phyloP scores from a whole-genome alignment of 2,888 invertebrate genomes.

The Polyommatus iphigenia region DNA sequence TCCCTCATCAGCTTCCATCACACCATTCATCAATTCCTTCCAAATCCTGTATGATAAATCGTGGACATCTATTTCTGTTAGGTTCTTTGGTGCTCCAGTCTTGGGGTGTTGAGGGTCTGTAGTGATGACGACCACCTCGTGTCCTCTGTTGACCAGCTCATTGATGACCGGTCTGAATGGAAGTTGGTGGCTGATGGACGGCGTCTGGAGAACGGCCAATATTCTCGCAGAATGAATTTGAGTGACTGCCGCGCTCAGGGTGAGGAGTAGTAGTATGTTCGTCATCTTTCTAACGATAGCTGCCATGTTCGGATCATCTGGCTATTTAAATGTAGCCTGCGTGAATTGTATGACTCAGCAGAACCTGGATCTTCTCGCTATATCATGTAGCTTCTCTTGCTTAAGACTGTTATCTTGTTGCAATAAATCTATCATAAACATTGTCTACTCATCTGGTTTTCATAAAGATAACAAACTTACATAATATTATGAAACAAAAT shows the following conservation, averaged over 20 bases:
- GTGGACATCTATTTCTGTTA: constrained; percentile 51
- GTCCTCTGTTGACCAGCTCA: constrained; percentile 49
- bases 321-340: no score
- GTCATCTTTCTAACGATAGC: background rate
- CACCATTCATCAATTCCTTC: constrained; percentile 36
- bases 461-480: no score
- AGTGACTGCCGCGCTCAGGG: background rate
- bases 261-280: background rate
- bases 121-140: constrained; percentile 48
- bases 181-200: constrained; percentile 51
- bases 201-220: constrained; percentile 48
- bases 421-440: no score
- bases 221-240: constrained; percentile 43
- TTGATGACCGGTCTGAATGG: constrained; percentile 47
- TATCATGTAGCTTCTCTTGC: no score
- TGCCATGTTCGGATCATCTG: no score
- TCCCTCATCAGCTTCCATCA: constrained; percentile 31
- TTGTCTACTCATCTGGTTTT: no score
- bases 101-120: constrained; percentile 47
- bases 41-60: constrained; percentile 34
- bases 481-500: no score
- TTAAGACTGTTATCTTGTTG: no score
- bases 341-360: no score
- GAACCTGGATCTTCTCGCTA: no score
- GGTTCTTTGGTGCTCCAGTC: constrained; percentile 46